A percentile compares a stretch with the other conserved stretches of the same genome.
These are phyloP conservation scores for Sorex fumeus DNA, from an alignment of 2,113 vertebrate genomes.

Conservation along the genomic window DNA sequence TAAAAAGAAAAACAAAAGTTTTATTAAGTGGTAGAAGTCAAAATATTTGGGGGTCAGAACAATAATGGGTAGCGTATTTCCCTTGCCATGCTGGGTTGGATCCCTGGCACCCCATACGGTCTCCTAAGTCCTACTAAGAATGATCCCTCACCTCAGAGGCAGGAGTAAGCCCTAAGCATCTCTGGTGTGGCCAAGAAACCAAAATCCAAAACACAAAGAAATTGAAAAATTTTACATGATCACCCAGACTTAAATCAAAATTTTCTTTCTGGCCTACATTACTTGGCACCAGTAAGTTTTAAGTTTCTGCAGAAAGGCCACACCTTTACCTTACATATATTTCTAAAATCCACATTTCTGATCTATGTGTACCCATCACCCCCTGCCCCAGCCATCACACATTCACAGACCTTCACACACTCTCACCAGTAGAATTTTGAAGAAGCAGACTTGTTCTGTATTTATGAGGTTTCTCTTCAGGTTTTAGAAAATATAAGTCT, in stretches of 20 bases:
- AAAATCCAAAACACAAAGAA: too few relatives aligned
- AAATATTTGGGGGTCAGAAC: too few relatives aligned
- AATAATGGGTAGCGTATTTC: too few relatives aligned
- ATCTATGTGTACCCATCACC: not conserved
- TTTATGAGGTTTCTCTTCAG: conserved; percentile 89
- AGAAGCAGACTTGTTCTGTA: conserved; percentile 94
- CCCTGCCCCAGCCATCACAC: conserved; percentile 38
- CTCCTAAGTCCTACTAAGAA: too few relatives aligned
- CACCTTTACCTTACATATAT: conserved; percentile 49
- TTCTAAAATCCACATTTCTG: conserved; percentile 45
- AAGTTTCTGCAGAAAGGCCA: not conserved
- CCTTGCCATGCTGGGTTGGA: too few relatives aligned
- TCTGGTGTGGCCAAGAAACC: too few relatives aligned
- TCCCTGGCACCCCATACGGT: too few relatives aligned
- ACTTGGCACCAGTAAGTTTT: not conserved
- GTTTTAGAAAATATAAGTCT: conserved; percentile 93
- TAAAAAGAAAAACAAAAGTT: too few relatives aligned
- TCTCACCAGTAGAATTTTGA: conserved; percentile 95
- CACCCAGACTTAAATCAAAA: not conserved
- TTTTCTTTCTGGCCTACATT: conserved; percentile 6
- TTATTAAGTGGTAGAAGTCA: too few relatives aligned
- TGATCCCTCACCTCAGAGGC: too few relatives aligned
- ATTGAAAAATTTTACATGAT: not conserved
- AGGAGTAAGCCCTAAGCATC: too few relatives aligned
- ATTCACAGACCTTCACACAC: conserved; percentile 78